Base-by-base conservation (phyloP, 1,140 invertebrate species). In the Pygmarrhopalites habei region DNA sequence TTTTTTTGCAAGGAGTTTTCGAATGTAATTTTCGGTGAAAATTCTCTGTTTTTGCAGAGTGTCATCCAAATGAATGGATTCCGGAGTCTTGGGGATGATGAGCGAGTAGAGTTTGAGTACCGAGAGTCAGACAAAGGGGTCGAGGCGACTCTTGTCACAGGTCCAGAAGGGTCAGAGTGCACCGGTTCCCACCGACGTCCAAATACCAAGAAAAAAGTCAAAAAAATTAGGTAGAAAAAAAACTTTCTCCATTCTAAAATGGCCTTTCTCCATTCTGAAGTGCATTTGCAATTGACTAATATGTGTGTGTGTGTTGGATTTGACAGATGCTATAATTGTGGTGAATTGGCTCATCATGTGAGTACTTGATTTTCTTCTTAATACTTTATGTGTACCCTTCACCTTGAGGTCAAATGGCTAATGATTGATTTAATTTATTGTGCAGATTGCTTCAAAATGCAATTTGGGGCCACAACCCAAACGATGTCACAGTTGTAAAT, bases 1-100 rank as follows among this genome's bases (percentile, higher is more conserved):
- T n/a, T n/a, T n/a, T n/a, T n/a, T n/a, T n/a, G n/a, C n/a, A n/a
- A n/a, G n/a, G 15, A 35, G 5, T 35, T 15, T 35, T 7, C 5
- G 32, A 35, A 7, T 35, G 32, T 35, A 46, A n/a, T 46, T 46
- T n/a, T 46, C 21, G 5, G n/a, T 46, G 44, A 17, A 46, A n/a
- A n/a, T n/a, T n/a, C n/a, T n/a, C n/a, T n/a, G n/a, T 21, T 46
- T 46, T 7, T 35, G 19, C 79, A 93, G 90, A 90, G 88, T 69
- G 89, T 90, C 17, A 90, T 93, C 68, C 83, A 90, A 76, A 92
- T 92, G 86, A 77, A 80, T 46, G 90, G 90, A 1, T 93, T 93
- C 74, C 82, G 90, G 47, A 91, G 88, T 58, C 77, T 92, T 63
- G 89, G 86, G 1, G 90, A 92, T 71, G 87, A 89, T 23, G 90